Percentiles rank a stretch among this genome's conserved stretches.
phyloP scores from a whole-genome alignment of 2,113 vertebrate genomes.

The Cyprinodon variegatus region DNA sequence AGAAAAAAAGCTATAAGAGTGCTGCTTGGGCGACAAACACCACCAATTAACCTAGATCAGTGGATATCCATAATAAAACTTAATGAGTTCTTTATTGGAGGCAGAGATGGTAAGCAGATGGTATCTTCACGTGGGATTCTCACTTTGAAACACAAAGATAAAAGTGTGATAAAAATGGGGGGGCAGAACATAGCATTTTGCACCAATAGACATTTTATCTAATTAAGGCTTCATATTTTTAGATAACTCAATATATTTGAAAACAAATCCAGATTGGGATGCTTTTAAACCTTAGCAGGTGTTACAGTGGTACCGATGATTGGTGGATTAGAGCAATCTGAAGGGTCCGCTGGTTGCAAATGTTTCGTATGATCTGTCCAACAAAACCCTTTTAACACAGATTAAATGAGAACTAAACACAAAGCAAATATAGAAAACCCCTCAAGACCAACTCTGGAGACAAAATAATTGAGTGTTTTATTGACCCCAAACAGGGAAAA shows the following conservation, averaged over 20 bases:
- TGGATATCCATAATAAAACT: background rate
- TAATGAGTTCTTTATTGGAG: background rate
- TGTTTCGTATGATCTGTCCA: background rate
- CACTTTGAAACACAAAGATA: slow-evolving; percentile 3
- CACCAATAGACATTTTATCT: background rate
- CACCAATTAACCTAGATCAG: background rate
- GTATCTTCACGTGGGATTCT: slow-evolving; percentile 9
- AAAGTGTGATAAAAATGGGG: background rate
- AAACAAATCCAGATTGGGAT: no score
- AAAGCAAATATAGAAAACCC: background rate
- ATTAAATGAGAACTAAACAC: background rate
- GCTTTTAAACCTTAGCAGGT: no score
- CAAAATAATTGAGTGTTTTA: background rate
- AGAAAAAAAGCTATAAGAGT: background rate
- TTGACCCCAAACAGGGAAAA: background rate
- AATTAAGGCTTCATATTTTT: background rate
- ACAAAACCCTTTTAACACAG: background rate
- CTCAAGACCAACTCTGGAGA: background rate
- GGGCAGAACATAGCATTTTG: background rate
- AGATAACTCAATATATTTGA: background rate
- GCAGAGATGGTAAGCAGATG: slow-evolving; percentile 9
- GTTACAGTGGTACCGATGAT: background rate
- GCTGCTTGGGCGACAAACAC: background rate
- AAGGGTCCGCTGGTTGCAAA: background rate
- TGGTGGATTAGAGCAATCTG: background rate